Evolutionary conservation across 2,797 vertebrate genomes (phyloP).

Genomic region (Phoebastria nigripes): DNA sequence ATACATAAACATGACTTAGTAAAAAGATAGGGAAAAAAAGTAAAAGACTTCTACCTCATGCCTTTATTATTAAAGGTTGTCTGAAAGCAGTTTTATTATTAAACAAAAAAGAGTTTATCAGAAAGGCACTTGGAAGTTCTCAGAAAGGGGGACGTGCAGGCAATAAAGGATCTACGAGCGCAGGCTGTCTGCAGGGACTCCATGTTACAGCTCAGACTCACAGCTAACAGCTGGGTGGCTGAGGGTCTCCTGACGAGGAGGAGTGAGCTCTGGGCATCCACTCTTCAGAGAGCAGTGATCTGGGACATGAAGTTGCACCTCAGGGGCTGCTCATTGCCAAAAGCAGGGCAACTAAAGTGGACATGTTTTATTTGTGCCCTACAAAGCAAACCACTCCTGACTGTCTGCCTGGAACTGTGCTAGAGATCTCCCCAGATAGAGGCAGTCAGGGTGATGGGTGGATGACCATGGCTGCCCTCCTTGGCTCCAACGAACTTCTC

Average conservation of each 20-base stretch:
- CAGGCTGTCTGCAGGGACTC: background rate
- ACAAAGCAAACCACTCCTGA: background rate
- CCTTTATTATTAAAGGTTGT: background rate
- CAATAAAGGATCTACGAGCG: background rate
- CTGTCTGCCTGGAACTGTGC: background rate
- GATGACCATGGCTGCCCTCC: background rate
- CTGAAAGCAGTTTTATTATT: background rate
- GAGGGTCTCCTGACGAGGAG: background rate
- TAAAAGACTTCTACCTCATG: background rate
- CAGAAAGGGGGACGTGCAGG: background rate
- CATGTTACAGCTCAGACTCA: background rate
- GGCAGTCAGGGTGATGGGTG: background rate
- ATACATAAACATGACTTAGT: slow-evolving; percentile 32
- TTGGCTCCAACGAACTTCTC: background rate
- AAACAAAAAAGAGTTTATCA: background rate
- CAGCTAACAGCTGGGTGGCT: background rate
- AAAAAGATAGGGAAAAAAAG: background rate
- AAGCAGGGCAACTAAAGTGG: background rate
- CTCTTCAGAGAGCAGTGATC: background rate
- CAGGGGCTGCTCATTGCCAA: background rate
- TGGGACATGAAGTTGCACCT: background rate
- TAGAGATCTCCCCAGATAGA: background rate
- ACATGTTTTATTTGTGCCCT: background rate
- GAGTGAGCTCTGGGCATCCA: background rate
- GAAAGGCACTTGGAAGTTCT: background rate